phyloP scores from a whole-genome alignment of 1,140 invertebrate species.

The Armadillidium nasatum region DNA sequence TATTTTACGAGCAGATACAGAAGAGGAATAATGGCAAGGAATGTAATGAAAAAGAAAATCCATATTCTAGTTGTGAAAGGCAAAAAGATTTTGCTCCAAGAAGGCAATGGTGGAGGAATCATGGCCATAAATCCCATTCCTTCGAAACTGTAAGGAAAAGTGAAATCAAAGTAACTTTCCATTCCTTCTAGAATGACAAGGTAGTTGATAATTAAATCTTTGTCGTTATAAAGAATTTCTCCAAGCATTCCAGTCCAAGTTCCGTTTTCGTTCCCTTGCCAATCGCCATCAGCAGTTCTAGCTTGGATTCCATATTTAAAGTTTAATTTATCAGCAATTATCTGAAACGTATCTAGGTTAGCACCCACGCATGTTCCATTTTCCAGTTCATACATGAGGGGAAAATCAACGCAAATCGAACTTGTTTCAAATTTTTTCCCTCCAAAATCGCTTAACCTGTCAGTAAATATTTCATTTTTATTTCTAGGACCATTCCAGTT shows the following conservation, averaged over 20 bases:
- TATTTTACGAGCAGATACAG: too few relatives aligned
- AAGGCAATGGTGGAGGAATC: conserved; percentile 24
- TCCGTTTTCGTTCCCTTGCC: background rate
- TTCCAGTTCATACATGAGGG: background rate
- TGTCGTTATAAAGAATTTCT: background rate
- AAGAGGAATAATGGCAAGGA: too few relatives aligned
- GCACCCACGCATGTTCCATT: background rate
- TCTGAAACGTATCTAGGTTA: background rate
- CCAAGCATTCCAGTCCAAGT: background rate
- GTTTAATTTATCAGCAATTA: background rate
- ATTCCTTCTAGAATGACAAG: conserved; percentile 5
- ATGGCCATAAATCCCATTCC: conserved; percentile 34
- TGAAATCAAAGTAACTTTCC: conserved; percentile 28
- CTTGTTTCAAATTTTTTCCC: background rate
- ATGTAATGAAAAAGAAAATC: too few relatives aligned
- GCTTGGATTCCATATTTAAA: background rate
- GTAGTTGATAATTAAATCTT: background rate
- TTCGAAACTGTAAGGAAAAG: conserved; percentile 18
- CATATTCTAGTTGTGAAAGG: background rate
- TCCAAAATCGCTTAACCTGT: background rate
- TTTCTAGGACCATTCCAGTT: background rate
- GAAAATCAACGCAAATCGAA: background rate
- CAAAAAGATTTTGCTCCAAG: background rate
- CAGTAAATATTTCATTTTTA: background rate
- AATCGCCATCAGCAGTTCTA: background rate